Base-by-base conservation (phyloP, 92 coral and sea anemone species). In the Ricordea florida region DNA sequence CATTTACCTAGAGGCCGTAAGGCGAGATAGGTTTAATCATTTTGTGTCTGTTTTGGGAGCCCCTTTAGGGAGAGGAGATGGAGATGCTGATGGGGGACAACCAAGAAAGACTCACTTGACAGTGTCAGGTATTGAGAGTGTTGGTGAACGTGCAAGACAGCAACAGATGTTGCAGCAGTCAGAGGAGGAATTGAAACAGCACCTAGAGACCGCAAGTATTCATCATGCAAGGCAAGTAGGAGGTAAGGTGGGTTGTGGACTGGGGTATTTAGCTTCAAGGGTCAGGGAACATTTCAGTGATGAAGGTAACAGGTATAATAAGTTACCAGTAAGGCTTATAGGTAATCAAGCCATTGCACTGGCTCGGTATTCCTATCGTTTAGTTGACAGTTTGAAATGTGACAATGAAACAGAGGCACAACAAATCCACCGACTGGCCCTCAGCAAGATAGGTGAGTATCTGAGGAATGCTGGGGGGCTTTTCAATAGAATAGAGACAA, bases 311-410 rank as follows among this genome's bases (percentile, higher is more conserved):
- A 74, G 80, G 47, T 36, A 50, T 40, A 81, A 81, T 33, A 87
- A 87, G 13, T 41, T 87, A 22, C 18, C 70, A 17, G 36, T 38
- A 10, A 60, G 85, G 46, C 44, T 87, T 11, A 82, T 87, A 18
- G 81, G 89, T 25, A n/a, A n/a, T n/a, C 93, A 87, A 62, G 93
- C 93, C 5, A 76, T 87, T 25, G 78, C 93, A 11, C 51, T 87
- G 1, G 85, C 88, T 20, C 61, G 84, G 25, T 76, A 52, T 87
- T 37, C 74, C 22, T 63, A 76, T 51, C 26, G 89, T 23, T 57
- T 82, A 17, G 62, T 87, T 27, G 92, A 82, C 31, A 14, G 58
- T 21, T 62, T 87, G 14, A 36, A 81, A 21, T 26, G 33, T 15
- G 13, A 50, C 2, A 41, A 85, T 17, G 86, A 85, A 35, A 48